Percentiles rank a stretch among this genome's conserved stretches.
Evolutionary conservation across 2,797 vertebrate species (phyloP).

Genomic region (Notolepis coatsorum): DNA sequence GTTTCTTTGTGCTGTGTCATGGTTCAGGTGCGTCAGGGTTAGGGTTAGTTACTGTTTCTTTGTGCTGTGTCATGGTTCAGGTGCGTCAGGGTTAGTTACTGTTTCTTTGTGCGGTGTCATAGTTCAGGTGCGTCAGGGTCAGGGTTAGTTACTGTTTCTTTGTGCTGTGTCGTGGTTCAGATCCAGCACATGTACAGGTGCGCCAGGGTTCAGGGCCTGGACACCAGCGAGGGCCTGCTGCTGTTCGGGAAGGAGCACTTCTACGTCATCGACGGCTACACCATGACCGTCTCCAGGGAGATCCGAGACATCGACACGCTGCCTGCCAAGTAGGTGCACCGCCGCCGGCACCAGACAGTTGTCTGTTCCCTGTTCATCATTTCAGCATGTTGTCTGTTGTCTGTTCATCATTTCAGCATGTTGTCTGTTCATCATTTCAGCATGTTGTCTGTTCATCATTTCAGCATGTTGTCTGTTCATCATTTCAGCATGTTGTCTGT

Average conservation of each 20-base stretch:
- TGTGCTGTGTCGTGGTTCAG: constrained; percentile 68
- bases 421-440: no score
- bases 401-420: background rate
- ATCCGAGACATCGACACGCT: constrained; percentile 98
- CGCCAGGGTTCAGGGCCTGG: constrained; percentile 95
- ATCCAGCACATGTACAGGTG: constrained; percentile 99
- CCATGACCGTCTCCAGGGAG: constrained; percentile 96
- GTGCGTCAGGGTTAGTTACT: background rate
- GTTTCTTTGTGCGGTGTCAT: background rate
- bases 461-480: no score
- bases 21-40: constrained; percentile 9
- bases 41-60: background rate
- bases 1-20: no score
- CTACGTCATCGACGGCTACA: constrained; percentile 98
- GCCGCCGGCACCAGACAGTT: background rate
- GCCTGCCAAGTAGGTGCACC: constrained; percentile 88
- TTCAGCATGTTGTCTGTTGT: constrained; percentile 10
- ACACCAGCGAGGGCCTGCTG: constrained; percentile 96
- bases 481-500: no score
- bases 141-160: background rate
- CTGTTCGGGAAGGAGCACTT: constrained; percentile 99
- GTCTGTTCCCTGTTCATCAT: background rate
- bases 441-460: no score
- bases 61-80: background rate
- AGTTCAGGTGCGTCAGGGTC: background rate